Evolutionary conservation across 2,113 vertebrate species (phyloP), one percentile per base, ranked within the genome.

Genomic region (Tylochromis polylepis): DNA sequence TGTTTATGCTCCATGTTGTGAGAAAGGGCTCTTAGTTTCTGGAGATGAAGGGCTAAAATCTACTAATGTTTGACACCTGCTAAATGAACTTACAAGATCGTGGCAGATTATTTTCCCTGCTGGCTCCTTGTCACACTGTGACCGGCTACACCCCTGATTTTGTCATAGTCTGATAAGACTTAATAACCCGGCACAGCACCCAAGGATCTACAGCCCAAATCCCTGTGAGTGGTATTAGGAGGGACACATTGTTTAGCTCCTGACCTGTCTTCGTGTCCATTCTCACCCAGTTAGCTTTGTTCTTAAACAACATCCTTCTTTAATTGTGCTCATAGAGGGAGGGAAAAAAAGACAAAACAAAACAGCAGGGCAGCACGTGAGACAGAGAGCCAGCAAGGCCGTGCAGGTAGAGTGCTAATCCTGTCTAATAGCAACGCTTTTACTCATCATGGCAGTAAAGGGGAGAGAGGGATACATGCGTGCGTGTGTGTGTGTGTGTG

Each of bases 341-440:
- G 77, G 24, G 31, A 34, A 8, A 49, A 20, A 62, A 62, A 62
- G 29, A 62, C 11, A 34, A 34, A 58, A 8, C 11, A 43, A 41
- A 70, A 72, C 22, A 43, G 14, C 15, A 57, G 57, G 49, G 38
- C 11, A 79, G 62, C 62, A 62, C 3, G 22, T 31, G 20, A 16
- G 62, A 38, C 38, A 82, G 31, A 84, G 87, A 87, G 78, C 3
- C 16, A 82, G 89, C 93, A 91, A 94, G 90, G 85, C 75, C 2
- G 4, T 87, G 55, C 92, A 93, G 87, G 91, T 79, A 20, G 57
- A 79, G 14, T 59, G 51, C 46, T 94, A 91, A 91, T 94, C 87
- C 89, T 84, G 84, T 85, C 81, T 91, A 85, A 91, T 84, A 81
- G 89, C 86, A 31, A 55, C 1, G 83, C 87, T 78, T 91, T 62